Base-by-base conservation (phyloP, 1,140 invertebrate genomes). In the Papilio helenus region DNA sequence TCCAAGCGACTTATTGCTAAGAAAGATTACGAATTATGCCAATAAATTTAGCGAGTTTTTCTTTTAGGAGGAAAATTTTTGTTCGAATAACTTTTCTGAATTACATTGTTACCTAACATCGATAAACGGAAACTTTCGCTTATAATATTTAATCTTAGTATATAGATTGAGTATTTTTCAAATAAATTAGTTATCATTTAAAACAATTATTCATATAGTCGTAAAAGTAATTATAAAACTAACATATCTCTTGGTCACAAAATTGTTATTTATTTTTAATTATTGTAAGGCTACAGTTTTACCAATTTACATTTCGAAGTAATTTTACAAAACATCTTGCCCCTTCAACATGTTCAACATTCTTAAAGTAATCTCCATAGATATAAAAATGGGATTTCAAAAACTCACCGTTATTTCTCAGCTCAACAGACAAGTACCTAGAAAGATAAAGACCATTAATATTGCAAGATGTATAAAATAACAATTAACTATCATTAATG, bases 21-120 rank as follows among this genome's bases (percentile, higher is more conserved):
- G 61, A 68, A 68, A 68, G 61, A 68, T 68, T 68, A 68, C 61
- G 61, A 68, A 68, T 68, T 68, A 68, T 68, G 14, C 61, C 61
- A 68, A 68, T 68, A 68, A 68, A 68, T 68, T 68, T 68, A 68
- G 23, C 61, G 26, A 68, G 61, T 68, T 68, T 46, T 29, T 68
- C 61, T 68, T 68, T 68, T 68, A 18, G 61, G 26, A 29, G 26
- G 12, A 68, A 68, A 34, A 68, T 14, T 29, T 61, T 34, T 68
- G 14, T 68, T 68, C 12, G 61, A 29, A 23, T 26, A 61, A 68
- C 61, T 68, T 68, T 65, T 29, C 23, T 68, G 61, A 68, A 68
- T 29, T 68, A 26, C 20, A 34, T 26, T 61, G 3, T 29, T 65
- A 65, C 9, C 23, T 26, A 29, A 29, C 61, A 34, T 29, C 61